Percentiles rank a stretch among this genome's conserved stretches.
Conservation (phyloP, 30 jellyfish, hydroid and myxozoan species). For the Mastigias papua region DNA sequence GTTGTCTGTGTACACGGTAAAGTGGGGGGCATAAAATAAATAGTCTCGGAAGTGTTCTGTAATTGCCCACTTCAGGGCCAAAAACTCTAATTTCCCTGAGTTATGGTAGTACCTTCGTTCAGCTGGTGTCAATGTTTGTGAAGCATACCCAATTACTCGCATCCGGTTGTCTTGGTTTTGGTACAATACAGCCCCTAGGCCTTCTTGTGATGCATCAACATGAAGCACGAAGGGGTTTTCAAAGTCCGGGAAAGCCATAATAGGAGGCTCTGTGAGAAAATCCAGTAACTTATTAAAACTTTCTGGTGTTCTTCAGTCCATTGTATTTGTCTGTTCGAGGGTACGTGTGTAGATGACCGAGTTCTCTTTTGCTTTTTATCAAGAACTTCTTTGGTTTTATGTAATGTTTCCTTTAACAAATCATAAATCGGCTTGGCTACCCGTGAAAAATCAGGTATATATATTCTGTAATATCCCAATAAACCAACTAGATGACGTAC, state of each 20-base stretch:
- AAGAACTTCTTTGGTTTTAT: background rate
- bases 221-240: conserved; percentile 5
- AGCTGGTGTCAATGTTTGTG: conserved; percentile 30
- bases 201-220: conserved; percentile 63
- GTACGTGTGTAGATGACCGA: background rate
- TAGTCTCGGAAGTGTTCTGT: conserved; percentile 41
- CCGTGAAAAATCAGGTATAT: conserved; percentile 40
- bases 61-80: conserved; percentile 59
- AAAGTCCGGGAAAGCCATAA: conserved; percentile 34
- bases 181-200: conserved; percentile 45
- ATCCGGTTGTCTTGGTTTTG: conserved; percentile 33
- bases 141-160: conserved; percentile 46
- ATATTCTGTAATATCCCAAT: conserved; percentile 48
- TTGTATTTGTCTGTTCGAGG: background rate
- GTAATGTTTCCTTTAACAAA: conserved; percentile 14
- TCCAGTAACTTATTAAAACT: conserved; percentile 3
- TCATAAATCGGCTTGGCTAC: conserved; percentile 65
- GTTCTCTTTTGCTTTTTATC: background rate
- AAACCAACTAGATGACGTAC: conserved; percentile 57
- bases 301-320: background rate
- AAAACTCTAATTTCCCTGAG: conserved; percentile 40
- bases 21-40: background rate
- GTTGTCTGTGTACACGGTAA: conserved; percentile 46
- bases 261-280: conserved; percentile 15
- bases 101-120: conserved; percentile 41